These are phyloP conservation scores for Dolichotis patagonum DNA, from an alignment of 2,113 vertebrate species.

Conservation along the genomic window DNA sequence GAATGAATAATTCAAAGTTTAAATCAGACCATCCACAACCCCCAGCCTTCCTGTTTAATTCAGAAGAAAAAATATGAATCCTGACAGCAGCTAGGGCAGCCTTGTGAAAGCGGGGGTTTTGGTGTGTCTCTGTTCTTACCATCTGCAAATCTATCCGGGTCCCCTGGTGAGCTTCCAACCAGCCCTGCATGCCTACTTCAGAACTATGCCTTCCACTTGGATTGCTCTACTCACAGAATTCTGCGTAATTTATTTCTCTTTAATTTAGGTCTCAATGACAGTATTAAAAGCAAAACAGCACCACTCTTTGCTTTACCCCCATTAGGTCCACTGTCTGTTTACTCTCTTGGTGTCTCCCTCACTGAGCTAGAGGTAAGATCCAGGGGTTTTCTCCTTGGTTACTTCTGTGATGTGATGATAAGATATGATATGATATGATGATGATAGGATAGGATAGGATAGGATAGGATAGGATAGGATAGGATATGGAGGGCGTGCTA, in stretches of 20 bases:
- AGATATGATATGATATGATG: too few relatives aligned
- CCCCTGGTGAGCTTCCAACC: not conserved
- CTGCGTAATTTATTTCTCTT: not conserved
- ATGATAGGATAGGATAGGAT: too few relatives aligned
- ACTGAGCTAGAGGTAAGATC: not conserved
- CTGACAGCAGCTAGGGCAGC: accelerated
- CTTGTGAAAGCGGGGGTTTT: accelerated
- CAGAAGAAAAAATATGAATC: not conserved
- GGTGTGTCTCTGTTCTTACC: not conserved
- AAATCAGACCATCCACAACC: not conserved
- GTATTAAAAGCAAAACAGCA: not conserved
- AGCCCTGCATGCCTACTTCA: not conserved
- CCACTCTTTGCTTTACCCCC: not conserved
- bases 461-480: too few relatives aligned
- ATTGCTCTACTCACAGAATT: not conserved
- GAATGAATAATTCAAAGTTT: not conserved
- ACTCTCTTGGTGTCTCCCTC: not conserved
- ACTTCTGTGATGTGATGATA: not conserved
- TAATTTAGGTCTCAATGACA: not conserved
- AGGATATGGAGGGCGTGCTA: not conserved
- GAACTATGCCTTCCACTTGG: not conserved
- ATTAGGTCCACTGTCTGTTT: not conserved
- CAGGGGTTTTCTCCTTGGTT: not conserved
- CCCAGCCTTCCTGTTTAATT: not conserved
- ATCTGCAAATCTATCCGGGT: not conserved